These are phyloP conservation scores for Coranthus polyacanthus DNA, from an alignment of 2,797 vertebrate species.

Conservation along the genomic window DNA sequence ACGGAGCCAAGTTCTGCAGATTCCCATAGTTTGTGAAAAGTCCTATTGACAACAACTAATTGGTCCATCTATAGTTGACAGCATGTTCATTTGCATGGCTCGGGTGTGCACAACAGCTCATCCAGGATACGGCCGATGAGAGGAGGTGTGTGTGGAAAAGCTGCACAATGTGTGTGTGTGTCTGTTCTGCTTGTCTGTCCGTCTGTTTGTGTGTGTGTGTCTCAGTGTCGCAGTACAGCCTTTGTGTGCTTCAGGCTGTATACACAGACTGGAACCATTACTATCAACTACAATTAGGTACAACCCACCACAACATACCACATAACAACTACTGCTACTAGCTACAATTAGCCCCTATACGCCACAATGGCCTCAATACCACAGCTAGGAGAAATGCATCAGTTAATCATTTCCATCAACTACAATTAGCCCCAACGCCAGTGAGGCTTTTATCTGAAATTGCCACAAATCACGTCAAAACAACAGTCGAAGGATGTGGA, in stretches of 20 bases:
- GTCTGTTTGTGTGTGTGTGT: slow-evolving; percentile 37
- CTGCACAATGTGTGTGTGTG: too few relatives aligned
- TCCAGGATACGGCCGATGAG: too few relatives aligned
- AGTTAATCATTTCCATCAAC: slow-evolving; percentile 77
- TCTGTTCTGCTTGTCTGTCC: too few relatives aligned
- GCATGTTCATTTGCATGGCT: too few relatives aligned
- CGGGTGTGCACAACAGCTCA: too few relatives aligned
- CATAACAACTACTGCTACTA: slow-evolving; percentile 78
- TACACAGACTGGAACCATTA: slow-evolving; percentile 84
- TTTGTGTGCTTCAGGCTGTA: slow-evolving; percentile 75
- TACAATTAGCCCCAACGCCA: slow-evolving; percentile 65
- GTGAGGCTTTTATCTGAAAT: slow-evolving; percentile 68
- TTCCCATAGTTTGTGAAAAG: too few relatives aligned
- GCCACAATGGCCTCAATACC: slow-evolving; percentile 67
- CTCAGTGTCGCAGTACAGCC: slow-evolving; percentile 46
- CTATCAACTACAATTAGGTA: slow-evolving; percentile 82
- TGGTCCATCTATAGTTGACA: too few relatives aligned
- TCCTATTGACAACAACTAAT: too few relatives aligned
- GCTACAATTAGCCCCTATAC: slow-evolving; percentile 78
- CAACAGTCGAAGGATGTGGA: slow-evolving; percentile 26
- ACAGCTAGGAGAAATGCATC: slow-evolving; percentile 66
- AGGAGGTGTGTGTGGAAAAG: too few relatives aligned
- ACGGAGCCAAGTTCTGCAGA: too few relatives aligned
- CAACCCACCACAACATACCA: slow-evolving; percentile 73
- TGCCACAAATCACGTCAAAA: slow-evolving; percentile 64